These are phyloP conservation scores for Synergus laeviventris DNA, from an alignment of 2,888 invertebrate species.

Conservation along the genomic window DNA sequence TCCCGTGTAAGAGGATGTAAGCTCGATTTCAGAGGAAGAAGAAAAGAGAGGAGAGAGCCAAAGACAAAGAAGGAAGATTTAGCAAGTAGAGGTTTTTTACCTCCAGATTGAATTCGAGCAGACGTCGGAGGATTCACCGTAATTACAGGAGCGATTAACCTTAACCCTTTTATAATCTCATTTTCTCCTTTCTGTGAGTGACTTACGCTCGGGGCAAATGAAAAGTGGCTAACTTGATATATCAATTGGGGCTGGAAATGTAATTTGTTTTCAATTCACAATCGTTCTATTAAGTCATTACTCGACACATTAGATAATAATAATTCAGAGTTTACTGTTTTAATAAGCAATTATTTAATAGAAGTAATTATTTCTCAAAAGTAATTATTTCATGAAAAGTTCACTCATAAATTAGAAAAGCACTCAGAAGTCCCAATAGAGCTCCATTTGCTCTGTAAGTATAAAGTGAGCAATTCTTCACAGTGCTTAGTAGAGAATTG, in stretches of 20 bases:
- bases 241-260: not conserved
- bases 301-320: not conserved
- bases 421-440: conserved; percentile 30
- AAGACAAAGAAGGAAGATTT: conserved; percentile 34
- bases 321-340: not conserved
- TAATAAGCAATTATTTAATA: not conserved
- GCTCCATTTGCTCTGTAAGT: conserved; percentile 21
- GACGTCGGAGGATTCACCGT: conserved; percentile 21
- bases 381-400: conserved; percentile 33
- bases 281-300: not conserved
- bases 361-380: conserved; percentile 5
- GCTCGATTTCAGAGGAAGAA: conserved; percentile 52
- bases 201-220: conserved; percentile 1
- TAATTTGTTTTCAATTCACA: not conserved
- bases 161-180: conserved; percentile 39
- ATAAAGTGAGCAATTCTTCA: conserved; percentile 26
- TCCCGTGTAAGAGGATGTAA: conserved; percentile 52
- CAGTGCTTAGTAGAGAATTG: conserved; percentile 33
- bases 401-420: conserved; percentile 23
- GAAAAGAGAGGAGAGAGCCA: conserved; percentile 42
- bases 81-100: conserved; percentile 35
- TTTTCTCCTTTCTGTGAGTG: conserved; percentile 27
- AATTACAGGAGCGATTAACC: conserved; percentile 40
- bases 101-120: conserved; percentile 33
- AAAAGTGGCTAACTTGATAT: conserved; percentile 12